These are phyloP conservation scores for Monopterus albus DNA, from an alignment of 2,113 vertebrate species.

Conservation along the genomic window DNA sequence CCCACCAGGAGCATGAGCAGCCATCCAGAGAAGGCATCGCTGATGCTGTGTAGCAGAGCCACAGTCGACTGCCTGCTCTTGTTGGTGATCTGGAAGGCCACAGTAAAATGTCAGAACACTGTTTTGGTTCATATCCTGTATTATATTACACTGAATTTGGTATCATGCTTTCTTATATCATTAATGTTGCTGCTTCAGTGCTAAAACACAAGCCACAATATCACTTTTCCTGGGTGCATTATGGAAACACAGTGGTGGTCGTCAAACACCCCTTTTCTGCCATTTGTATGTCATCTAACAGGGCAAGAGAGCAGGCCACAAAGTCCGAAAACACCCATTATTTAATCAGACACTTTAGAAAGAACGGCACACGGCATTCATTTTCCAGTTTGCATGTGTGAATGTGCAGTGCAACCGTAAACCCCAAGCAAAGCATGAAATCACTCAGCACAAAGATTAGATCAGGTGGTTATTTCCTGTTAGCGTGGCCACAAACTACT, in stretches of 20 bases:
- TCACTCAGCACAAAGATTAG: neutral
- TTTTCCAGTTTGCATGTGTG: neutral
- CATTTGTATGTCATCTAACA: neutral
- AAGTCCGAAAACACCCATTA: neutral
- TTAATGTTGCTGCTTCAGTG: neutral
- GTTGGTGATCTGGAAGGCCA: constrained; percentile 87
- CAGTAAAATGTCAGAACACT: neutral
- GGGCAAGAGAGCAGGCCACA: neutral
- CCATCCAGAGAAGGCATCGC: constrained; percentile 97
- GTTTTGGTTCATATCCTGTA: neutral
- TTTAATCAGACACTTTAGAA: neutral
- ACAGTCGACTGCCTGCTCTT: constrained; percentile 90
- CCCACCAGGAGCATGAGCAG: constrained; percentile 96
- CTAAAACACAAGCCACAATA: neutral
- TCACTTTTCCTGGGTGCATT: too few relatives aligned
- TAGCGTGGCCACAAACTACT: neutral
- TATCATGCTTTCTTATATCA: too few relatives aligned
- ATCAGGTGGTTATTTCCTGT: neutral
- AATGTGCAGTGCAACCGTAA: too few relatives aligned
- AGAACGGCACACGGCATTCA: neutral
- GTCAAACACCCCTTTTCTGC: too few relatives aligned
- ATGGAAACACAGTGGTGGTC: too few relatives aligned
- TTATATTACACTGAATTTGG: neutral
- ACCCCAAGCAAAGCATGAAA: neutral
- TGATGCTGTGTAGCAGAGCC: constrained; percentile 90